A percentile compares a stretch with the other conserved stretches of the same genome.
These are phyloP conservation scores for Opisthocomus hoazin DNA, from an alignment of 2,113 vertebrate genomes.

Conservation along the genomic window DNA sequence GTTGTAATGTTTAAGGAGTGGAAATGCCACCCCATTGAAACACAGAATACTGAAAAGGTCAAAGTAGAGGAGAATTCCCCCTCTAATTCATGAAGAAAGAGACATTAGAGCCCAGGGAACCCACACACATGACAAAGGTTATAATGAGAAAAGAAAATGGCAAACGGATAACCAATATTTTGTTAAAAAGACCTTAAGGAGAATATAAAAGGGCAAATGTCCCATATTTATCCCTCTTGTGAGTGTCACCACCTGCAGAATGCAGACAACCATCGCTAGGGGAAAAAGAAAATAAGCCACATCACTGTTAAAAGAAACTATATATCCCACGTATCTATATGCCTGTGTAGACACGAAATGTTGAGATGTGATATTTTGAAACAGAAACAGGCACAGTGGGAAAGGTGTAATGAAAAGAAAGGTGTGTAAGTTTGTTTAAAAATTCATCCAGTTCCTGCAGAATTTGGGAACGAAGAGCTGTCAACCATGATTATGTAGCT, in stretches of 20 bases:
- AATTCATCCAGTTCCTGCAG: background rate
- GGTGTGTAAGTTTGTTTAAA: background rate
- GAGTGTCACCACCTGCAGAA: background rate
- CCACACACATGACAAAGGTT: conserved; percentile 28
- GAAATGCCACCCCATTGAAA: conserved; percentile 46
- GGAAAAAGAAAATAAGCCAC: background rate
- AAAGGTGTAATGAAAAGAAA: background rate
- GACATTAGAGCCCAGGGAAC: conserved; percentile 15
- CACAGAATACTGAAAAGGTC: conserved; percentile 66
- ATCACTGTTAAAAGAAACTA: background rate
- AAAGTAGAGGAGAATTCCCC: conserved; percentile 13
- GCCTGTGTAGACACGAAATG: background rate
- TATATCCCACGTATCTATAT: background rate
- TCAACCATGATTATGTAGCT: background rate
- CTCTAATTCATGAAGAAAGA: conserved; percentile 48
- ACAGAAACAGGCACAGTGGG: background rate
- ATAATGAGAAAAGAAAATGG: conserved; percentile 45
- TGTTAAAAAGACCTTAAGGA: background rate
- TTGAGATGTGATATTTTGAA: background rate
- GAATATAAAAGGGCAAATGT: conserved; percentile 10
- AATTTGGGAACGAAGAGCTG: background rate
- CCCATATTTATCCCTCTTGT: background rate
- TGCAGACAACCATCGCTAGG: background rate
- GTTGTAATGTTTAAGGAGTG: conserved; percentile 13
- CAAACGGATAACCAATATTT: conserved; percentile 32